phyloP scores from a whole-genome alignment of 2,888 invertebrate genomes.

The Cerastoderma edule region DNA sequence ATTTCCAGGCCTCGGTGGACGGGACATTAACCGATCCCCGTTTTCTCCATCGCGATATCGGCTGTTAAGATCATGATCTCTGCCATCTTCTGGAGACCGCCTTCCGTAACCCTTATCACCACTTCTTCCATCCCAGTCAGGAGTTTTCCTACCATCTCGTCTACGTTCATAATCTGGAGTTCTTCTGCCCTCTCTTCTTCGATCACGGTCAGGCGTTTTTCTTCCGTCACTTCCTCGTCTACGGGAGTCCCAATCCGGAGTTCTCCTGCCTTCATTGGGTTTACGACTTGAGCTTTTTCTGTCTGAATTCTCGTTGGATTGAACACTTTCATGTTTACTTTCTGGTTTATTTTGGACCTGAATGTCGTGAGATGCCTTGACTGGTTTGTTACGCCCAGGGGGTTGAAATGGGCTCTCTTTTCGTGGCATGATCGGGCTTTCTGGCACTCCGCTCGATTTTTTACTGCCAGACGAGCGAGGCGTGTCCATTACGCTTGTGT shows the following conservation, averaged over 20 bases:
- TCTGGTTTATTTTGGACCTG: slow-evolving; percentile 29
- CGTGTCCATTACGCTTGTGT: slow-evolving; percentile 28
- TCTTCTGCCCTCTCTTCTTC: slow-evolving; percentile 29
- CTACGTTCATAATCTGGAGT: slow-evolving; percentile 36
- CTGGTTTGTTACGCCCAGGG: slow-evolving; percentile 49
- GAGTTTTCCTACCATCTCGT: slow-evolving; percentile 38
- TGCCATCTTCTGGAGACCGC: slow-evolving; percentile 22
- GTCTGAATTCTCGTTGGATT: not conserved
- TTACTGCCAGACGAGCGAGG: slow-evolving; percentile 38
- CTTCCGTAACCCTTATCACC: slow-evolving; percentile 18
- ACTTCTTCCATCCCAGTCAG: slow-evolving; percentile 34
- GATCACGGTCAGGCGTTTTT: slow-evolving; percentile 54
- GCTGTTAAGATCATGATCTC: slow-evolving; percentile 36
- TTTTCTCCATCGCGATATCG: slow-evolving; percentile 17
- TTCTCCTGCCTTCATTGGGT: slow-evolving; percentile 18
- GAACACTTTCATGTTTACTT: slow-evolving; percentile 11
- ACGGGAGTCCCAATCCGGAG: slow-evolving; percentile 31
- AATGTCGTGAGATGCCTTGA: slow-evolving; percentile 56
- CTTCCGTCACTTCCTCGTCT: slow-evolving; percentile 22
- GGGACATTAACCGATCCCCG: slow-evolving; percentile 40
- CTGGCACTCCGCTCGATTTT: slow-evolving; percentile 36
- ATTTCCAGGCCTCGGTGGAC: slow-evolving; percentile 54
- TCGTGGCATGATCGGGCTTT: slow-evolving; percentile 66
- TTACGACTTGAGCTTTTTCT: not conserved
- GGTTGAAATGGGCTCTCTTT: slow-evolving; percentile 71